Evolutionary conservation across 2,888 invertebrate genomes (phyloP).

Genomic region (Chelonus formosanus): DNA sequence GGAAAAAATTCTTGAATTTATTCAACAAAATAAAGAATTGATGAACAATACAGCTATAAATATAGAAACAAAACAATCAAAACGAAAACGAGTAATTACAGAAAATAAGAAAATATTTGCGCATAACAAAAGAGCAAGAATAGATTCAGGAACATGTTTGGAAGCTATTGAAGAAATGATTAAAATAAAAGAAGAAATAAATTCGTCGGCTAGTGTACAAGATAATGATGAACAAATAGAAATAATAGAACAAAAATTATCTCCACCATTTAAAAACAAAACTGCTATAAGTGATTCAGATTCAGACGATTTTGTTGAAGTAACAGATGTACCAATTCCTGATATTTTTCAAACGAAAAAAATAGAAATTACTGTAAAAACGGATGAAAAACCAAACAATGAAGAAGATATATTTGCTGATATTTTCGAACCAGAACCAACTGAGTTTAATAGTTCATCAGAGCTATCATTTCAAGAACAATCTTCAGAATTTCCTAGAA

Average conservation of each 20-base stretch:
- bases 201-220: slow-evolving; percentile 26
- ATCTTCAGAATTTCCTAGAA: too few relatives aligned
- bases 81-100: slow-evolving; percentile 25
- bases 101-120: slow-evolving; percentile 3
- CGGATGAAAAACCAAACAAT: slow-evolving; percentile 45
- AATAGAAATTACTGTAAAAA: slow-evolving; percentile 64
- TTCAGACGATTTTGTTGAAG: slow-evolving; percentile 66
- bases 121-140: slow-evolving; percentile 12
- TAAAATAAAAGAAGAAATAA: slow-evolving; percentile 32
- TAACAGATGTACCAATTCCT: slow-evolving; percentile 52
- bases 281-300: slow-evolving; percentile 45
- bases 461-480: slow-evolving; percentile 46
- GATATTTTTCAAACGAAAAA: slow-evolving; percentile 25
- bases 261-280: slow-evolving; percentile 20
- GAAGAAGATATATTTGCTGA: slow-evolving; percentile 79
- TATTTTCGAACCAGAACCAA: slow-evolving; percentile 66
- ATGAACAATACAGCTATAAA: slow-evolving; percentile 9
- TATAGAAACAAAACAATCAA: slow-evolving; percentile 13
- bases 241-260: too few relatives aligned
- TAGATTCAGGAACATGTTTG: slow-evolving; percentile 30
- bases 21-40: slow-evolving; percentile 53
- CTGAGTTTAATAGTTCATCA: neutral
- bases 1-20: slow-evolving; percentile 69
- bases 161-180: slow-evolving; percentile 32
- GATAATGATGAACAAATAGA: slow-evolving; percentile 24